Evolutionary conservation across 2,113 vertebrate genomes (phyloP).

Genomic region (Cynoglossus semilaevis): DNA sequence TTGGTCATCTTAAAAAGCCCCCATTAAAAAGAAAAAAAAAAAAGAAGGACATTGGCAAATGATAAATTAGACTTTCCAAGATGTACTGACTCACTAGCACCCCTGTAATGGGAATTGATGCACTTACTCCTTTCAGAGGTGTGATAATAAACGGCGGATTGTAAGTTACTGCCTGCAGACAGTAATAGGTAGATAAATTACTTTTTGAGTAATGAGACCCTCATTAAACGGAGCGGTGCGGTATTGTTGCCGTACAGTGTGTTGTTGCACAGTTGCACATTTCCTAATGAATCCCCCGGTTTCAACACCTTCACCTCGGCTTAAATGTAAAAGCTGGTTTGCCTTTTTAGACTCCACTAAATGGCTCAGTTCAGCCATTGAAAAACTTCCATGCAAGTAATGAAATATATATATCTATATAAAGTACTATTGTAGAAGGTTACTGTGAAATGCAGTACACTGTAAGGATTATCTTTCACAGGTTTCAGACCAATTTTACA

Average conservation of each 20-base stretch:
- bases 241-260: slow-evolving; percentile 4
- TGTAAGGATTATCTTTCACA: too few relatives aligned
- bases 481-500: too few relatives aligned
- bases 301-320: slow-evolving; percentile 41
- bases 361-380: slow-evolving; percentile 46
- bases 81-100: not conserved
- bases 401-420: too few relatives aligned
- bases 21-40: not conserved
- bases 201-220: slow-evolving; percentile 43
- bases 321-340: slow-evolving; percentile 46
- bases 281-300: slow-evolving; percentile 31
- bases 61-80: not conserved
- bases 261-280: slow-evolving; percentile 28
- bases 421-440: too few relatives aligned
- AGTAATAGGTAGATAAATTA: slow-evolving; percentile 25
- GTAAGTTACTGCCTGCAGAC: slow-evolving; percentile 9
- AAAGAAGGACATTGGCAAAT: not conserved
- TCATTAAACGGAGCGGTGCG: slow-evolving; percentile 15
- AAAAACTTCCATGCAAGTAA: not conserved
- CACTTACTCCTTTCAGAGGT: not conserved
- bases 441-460: too few relatives aligned
- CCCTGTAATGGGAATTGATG: not conserved
- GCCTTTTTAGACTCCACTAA: slow-evolving; percentile 45
- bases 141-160: not conserved
- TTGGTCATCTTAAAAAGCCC: too few relatives aligned